Percentiles rank a stretch among this genome's conserved stretches.
Conservation (phyloP, 2,113 vertebrate genomes). For the Atrichornis clamosus region DNA sequence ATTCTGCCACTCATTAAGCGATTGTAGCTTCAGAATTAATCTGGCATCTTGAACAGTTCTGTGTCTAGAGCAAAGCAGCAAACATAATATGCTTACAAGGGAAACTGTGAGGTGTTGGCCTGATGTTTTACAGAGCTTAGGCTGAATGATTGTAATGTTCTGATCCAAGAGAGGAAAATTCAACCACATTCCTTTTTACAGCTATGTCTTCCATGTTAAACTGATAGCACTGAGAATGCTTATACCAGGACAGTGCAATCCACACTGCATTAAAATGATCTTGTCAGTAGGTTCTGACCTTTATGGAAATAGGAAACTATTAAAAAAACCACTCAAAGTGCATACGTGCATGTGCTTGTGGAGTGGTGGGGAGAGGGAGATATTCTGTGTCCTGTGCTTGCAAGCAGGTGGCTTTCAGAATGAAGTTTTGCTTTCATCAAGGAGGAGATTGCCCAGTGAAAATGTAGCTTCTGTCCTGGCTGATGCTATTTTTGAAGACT, state of each 20-base stretch:
- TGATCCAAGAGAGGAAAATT: background rate
- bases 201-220: background rate
- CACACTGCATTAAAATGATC: background rate
- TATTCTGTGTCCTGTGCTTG: background rate
- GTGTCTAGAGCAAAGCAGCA: background rate
- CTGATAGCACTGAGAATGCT: background rate
- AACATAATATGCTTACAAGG: background rate
- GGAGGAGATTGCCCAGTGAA: background rate
- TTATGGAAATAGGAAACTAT: background rate
- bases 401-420: slow-evolving; percentile 19
- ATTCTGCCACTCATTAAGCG: background rate
- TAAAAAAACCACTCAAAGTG: background rate
- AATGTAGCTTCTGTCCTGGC: background rate
- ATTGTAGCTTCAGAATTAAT: background rate
- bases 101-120: background rate
- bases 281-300: background rate
- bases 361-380: background rate
- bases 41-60: background rate
- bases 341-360: fast-evolving
- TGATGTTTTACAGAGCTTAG: background rate
- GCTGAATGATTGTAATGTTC: background rate
- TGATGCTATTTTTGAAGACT: background rate
- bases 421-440: background rate
- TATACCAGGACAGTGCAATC: background rate
- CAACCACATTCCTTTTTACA: background rate